A percentile compares a stretch with the other conserved stretches of the same genome.
These are phyloP conservation scores for Gymnodraco acuticeps DNA, from an alignment of 2,797 vertebrate species.

Conservation along the genomic window DNA sequence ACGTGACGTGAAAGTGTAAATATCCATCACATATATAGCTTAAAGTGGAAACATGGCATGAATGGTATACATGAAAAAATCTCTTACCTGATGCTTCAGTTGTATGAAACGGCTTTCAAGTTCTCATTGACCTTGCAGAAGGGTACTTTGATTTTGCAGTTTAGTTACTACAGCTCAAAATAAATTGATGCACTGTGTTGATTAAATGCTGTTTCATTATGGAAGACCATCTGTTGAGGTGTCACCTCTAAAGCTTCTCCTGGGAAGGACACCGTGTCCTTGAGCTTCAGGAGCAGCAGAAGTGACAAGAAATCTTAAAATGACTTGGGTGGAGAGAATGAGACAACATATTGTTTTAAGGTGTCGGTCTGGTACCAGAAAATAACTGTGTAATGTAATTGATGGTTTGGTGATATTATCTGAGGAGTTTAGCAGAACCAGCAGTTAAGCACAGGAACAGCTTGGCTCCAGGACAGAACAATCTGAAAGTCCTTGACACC, in stretches of 20 bases:
- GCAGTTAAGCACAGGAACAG: slow-evolving; percentile 8
- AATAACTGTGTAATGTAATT: slow-evolving; percentile 29
- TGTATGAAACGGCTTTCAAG: slow-evolving; percentile 1
- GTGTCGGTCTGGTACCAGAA: neutral
- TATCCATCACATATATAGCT: slow-evolving; percentile 17
- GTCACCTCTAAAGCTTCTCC: slow-evolving; percentile 12
- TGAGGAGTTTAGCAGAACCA: slow-evolving; percentile 22
- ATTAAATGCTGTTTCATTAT: slow-evolving; percentile 39
- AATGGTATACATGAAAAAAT: slow-evolving; percentile 7
- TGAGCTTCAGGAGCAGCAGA: slow-evolving; percentile 9
- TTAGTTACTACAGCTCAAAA: slow-evolving; percentile 5
- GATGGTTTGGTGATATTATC: slow-evolving; percentile 38
- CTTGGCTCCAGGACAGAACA: slow-evolving; percentile 9
- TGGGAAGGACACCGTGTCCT: slow-evolving; percentile 12
- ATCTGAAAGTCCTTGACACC: slow-evolving; percentile 26
- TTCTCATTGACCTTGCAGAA: slow-evolving; percentile 6
- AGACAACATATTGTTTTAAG: slow-evolving; percentile 14
- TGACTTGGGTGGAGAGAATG: slow-evolving; percentile 10
- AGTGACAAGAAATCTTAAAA: slow-evolving; percentile 13
- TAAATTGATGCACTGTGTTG: slow-evolving; percentile 21
- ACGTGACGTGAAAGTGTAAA: slow-evolving; percentile 11
- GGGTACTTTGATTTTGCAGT: slow-evolving; percentile 15
- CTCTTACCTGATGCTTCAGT: slow-evolving; percentile 19
- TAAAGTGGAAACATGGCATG: slow-evolving; percentile 1
- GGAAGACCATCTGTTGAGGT: slow-evolving; percentile 35